These are phyloP conservation scores for Drosophila meridionalis DNA, from an alignment of 2,888 invertebrate species.

Conservation along the genomic window DNA sequence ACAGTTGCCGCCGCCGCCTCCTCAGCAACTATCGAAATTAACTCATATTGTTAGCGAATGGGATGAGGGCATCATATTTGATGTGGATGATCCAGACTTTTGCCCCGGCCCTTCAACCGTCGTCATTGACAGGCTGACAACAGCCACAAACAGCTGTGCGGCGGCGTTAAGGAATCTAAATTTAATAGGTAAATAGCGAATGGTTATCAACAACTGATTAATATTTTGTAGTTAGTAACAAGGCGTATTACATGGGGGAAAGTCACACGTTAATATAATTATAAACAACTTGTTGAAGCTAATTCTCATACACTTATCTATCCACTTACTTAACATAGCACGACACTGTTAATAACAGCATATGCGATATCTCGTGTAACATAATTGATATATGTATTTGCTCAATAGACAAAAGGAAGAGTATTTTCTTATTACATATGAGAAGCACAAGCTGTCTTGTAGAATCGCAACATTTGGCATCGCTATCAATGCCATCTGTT, in stretches of 20 bases:
- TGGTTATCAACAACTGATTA: slow-evolving; percentile 21
- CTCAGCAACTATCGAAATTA: slow-evolving; percentile 48
- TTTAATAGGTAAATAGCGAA: slow-evolving; percentile 77
- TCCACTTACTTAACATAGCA: neutral
- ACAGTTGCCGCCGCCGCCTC: slow-evolving; percentile 31
- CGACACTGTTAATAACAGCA: neutral
- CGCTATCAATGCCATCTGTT: slow-evolving; percentile 3
- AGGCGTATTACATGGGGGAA: neutral
- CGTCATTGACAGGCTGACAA: slow-evolving; percentile 65
- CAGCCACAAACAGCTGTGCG: slow-evolving; percentile 54
- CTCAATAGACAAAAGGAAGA: neutral
- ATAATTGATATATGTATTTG: too few species aligned
- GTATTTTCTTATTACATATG: neutral
- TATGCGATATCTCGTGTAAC: too few species aligned
- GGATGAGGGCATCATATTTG: slow-evolving; percentile 84
- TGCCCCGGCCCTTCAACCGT: slow-evolving; percentile 63
- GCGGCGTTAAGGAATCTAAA: slow-evolving; percentile 63
- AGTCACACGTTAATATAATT: neutral
- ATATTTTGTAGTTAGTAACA: slow-evolving; percentile 15
- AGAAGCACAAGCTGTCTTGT: neutral
- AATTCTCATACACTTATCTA: neutral
- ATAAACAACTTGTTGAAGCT: neutral
- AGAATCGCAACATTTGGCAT: neutral
- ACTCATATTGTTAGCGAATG: slow-evolving; percentile 82
- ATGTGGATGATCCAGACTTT: slow-evolving; percentile 85